A percentile compares a stretch with the other conserved stretches of the same genome.
These are phyloP conservation scores for Taurulus bubalis DNA, from an alignment of 2,113 vertebrate genomes.

Conservation along the genomic window DNA sequence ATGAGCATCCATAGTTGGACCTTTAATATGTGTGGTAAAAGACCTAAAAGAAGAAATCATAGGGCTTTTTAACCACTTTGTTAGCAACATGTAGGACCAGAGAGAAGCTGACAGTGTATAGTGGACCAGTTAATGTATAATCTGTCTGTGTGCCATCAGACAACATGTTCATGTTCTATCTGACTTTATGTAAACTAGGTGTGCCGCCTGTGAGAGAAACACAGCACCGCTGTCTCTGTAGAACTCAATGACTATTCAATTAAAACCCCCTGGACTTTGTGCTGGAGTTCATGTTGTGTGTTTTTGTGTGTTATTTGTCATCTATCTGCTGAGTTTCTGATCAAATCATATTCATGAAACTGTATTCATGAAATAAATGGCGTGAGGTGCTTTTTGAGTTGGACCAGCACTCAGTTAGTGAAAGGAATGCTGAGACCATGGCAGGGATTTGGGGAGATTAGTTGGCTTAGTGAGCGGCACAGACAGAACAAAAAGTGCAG, in stretches of 20 bases:
- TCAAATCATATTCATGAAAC: neutral
- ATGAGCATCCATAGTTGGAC: neutral
- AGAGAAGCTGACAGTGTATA: neutral
- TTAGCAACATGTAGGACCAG: neutral
- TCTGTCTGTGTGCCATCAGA: neutral
- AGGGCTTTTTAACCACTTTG: too few relatives aligned
- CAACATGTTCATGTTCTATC: neutral
- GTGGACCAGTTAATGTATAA: neutral
- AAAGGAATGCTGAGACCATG: constrained; percentile 16
- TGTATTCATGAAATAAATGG: neutral
- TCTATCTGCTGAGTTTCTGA: neutral
- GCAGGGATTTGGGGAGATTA: constrained; percentile 51
- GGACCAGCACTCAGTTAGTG: neutral
- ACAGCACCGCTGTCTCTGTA: neutral
- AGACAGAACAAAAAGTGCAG: constrained; percentile 35
- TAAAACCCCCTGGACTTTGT: neutral
- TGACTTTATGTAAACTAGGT: neutral
- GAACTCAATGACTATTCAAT: neutral
- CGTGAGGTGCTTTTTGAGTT: neutral
- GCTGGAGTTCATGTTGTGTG: neutral
- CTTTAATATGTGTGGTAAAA: neutral
- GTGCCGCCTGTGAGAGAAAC: neutral
- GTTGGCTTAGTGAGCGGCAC: constrained; percentile 15
- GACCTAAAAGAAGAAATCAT: neutral
- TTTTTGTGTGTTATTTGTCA: neutral